Base-by-base conservation (phyloP, 2,113 vertebrate genomes). In the Saguinus imperator region DNA sequence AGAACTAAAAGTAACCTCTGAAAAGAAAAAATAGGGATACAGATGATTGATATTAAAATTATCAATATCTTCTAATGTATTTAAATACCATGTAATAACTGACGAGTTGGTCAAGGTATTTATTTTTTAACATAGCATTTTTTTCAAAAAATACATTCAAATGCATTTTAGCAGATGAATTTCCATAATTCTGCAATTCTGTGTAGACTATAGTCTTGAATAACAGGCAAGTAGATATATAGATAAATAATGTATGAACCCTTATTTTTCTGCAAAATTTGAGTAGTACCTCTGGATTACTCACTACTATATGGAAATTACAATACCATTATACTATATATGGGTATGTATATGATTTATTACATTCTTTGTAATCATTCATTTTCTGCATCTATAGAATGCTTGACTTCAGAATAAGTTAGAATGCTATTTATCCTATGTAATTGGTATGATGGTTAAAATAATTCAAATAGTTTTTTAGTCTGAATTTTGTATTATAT, bases 391-490 rank as follows among this genome's bases (percentile, higher is more conserved):
- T 68, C 8, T 52, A 37, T 77, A 77, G 32, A 17, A 86, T 32
- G n/a, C 6, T 55, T 89, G 43, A 25, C 37, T 90, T 84, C 8
- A 25, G 23, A 81, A 87, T 89, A 61, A 77, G 66, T 84, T 91
- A 77, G 27, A 92, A 57, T 66, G 76, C 83, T n/a, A 58, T 72
- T 86, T 57, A 58, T 57, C 11, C 8, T 43, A 75, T 27, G 11
- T 37, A 88, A 72, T 89, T n/a, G 2, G 4, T 86, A 94, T 43
- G 50, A 72, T 27, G 29, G 17, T 23, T 95, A 89, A 79, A 94
- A 45, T 84, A 95, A 73, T 43, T 94, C 11, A 77, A n/a, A n/a
- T 89, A 13, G n/a, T 55, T 85, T 96, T 95, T 73, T 37, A 64
- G 29, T 6, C 48, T 2, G 84, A 29, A 92, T 57, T 96, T 90